Evolutionary conservation across 2,113 vertebrate genomes (phyloP).

Genomic region (Xenus cinereus): DNA sequence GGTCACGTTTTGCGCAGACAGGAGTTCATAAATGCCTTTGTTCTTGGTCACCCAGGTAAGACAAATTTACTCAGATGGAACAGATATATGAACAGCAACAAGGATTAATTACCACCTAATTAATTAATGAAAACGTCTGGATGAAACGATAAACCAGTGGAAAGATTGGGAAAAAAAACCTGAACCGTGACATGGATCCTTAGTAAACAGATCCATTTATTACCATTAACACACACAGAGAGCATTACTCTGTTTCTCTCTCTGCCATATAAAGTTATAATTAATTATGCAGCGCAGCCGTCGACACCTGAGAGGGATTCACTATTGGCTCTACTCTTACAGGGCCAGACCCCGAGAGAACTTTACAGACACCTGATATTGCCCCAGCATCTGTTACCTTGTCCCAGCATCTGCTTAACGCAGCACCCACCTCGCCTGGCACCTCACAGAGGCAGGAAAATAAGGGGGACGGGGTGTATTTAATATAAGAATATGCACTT

Average conservation of each 20-base stretch:
- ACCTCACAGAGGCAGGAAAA: fast-evolving
- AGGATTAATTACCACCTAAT: slow-evolving; percentile 38
- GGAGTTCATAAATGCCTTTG: neutral
- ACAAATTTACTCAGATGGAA: slow-evolving; percentile 5
- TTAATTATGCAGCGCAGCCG: slow-evolving; percentile 33
- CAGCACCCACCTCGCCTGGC: neutral
- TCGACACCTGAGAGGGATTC: neutral
- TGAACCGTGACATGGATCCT: neutral
- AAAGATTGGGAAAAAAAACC: neutral
- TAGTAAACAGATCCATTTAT: neutral
- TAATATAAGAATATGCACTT: neutral
- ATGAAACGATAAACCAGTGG: slow-evolving; percentile 41
- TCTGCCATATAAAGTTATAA: slow-evolving; percentile 5
- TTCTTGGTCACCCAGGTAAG: neutral
- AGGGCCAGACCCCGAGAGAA: neutral
- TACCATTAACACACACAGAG: neutral
- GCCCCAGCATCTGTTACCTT: neutral
- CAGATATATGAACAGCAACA: neutral
- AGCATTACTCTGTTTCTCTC: neutral
- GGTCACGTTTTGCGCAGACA: neutral
- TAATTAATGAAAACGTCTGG: slow-evolving; percentile 48
- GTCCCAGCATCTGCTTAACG: neutral
- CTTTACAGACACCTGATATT: neutral
- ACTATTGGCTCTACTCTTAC: neutral
- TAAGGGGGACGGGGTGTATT: fast-evolving